Base-by-base conservation (phyloP, 1,140 invertebrate species). In the Lucilia cuprina region DNA sequence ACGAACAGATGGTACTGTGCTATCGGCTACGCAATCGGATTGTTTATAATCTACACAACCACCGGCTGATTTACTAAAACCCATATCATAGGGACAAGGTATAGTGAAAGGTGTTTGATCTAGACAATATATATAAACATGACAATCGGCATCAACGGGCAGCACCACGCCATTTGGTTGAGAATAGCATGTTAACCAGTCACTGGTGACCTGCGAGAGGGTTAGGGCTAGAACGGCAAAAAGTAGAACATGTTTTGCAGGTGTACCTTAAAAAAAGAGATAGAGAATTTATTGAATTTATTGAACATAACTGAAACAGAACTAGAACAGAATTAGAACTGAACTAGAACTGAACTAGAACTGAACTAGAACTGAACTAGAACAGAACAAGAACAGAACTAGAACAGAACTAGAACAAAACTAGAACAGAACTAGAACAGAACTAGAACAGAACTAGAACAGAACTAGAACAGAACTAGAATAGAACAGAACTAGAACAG, bases 11-110 rank as follows among this genome's bases (percentile, higher is more conserved):
- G 70, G 12, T 25, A 13, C 19, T 7, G 19, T 5, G 7, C 17
- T 41, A 41, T 41, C 41, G 10, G 41, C 41, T 41, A 35, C 80
- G 55, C 80, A 82, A 82, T 82, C 80, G 17, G 80, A 82, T 60
- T 60, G 80, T 14, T 10, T 25, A 82, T 82, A 50, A 13, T 12
- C 2, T 12, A 83, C 82, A 74, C 82, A 83, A 3, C 30, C 17
- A 13, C 82, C 47, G 17, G 25, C 17, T 12, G 30, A 17, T n/a
- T 14, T 19, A 74, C 82, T 83, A 74, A 70, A 83, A 5, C 21
- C 82, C 35, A 34, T 41, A 21, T 30, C 82, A 19, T n/a, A 19
- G 1, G 60, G 17, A 74, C 82, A 83, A 17, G 19, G 17, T 21
- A 14, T n/a, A 30, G 14, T 35, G 19, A 41, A 41, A 4, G 82